A percentile compares a stretch with the other conserved stretches of the same genome.
Evolutionary conservation across 1,140 invertebrate genomes (phyloP).

Genomic region (Globodera ellingtonae): DNA sequence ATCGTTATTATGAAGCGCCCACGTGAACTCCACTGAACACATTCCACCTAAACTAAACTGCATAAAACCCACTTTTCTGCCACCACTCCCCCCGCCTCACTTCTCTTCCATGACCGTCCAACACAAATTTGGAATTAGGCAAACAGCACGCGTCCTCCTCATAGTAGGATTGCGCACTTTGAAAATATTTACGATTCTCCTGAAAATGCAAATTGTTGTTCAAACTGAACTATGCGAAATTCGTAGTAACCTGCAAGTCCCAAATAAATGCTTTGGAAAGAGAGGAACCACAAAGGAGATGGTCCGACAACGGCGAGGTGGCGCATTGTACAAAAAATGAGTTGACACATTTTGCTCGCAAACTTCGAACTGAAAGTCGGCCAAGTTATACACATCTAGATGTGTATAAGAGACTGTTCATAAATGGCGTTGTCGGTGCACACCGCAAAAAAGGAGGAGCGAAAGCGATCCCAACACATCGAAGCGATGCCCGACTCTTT

Average conservation of each 20-base stretch:
- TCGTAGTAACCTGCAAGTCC: constrained; percentile 30
- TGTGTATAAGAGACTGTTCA: too few species aligned
- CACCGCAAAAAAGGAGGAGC: constrained; percentile 34
- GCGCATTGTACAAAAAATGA: constrained; percentile 39
- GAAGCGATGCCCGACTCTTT: constrained; percentile 40
- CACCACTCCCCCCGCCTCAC: constrained; percentile 4
- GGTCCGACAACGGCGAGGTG: constrained; percentile 37
- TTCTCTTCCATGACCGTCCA: constrained; percentile 31
- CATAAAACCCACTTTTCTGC: neutral
- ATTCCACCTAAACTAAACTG: constrained; percentile 12
- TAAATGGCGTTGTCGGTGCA: constrained; percentile 44
- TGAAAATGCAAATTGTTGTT: constrained; percentile 19
- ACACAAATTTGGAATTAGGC: constrained; percentile 35
- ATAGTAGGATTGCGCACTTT: neutral
- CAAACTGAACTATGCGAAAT: neutral
- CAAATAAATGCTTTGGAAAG: constrained; percentile 29
- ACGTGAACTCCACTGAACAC: constrained; percentile 16
- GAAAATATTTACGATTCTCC: constrained; percentile 34
- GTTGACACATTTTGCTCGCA: constrained; percentile 5
- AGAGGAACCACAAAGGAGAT: constrained; percentile 31
- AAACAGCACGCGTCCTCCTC: neutral
- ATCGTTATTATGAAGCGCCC: constrained; percentile 21
- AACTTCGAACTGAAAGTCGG: constrained; percentile 23
- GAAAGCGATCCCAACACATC: constrained; percentile 39
- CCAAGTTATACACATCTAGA: too few species aligned